These are phyloP conservation scores for Sclerurus mexicanus DNA, from an alignment of 2,113 vertebrate genomes.

Conservation along the genomic window DNA sequence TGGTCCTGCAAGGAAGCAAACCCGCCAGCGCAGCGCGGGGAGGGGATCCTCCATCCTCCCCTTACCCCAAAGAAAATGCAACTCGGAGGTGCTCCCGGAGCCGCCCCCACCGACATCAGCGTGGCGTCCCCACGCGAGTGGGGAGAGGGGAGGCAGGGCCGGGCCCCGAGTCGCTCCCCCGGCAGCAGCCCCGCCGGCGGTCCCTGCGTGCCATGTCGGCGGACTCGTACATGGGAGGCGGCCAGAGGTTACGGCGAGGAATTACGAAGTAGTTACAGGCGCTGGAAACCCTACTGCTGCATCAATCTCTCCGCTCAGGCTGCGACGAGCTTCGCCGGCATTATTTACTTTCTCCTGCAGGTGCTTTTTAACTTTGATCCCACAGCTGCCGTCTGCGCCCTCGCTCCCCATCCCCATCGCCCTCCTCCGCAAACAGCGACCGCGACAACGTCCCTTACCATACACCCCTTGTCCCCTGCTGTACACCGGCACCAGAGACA, in stretches of 20 bases:
- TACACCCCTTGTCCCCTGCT: conserved; percentile 70
- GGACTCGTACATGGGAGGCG: neutral
- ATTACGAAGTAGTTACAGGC: neutral
- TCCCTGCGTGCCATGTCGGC: neutral
- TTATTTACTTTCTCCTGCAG: conserved; percentile 47
- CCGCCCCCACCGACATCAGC: neutral
- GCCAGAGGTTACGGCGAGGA: neutral
- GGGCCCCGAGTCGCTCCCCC: neutral
- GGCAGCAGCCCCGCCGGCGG: neutral
- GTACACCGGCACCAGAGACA: conserved; percentile 60
- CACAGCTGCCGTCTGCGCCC: neutral
- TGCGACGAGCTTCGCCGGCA: neutral
- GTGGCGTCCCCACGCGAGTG: neutral
- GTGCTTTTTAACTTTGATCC: conserved; percentile 61
- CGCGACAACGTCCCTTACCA: conserved; percentile 43
- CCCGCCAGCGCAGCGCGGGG: neutral
- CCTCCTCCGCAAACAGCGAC: neutral
- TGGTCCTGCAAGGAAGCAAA: neutral
- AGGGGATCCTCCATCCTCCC: neutral
- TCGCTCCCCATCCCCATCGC: neutral
- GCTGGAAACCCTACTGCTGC: neutral
- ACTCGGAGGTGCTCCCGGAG: neutral
- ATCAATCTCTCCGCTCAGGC: neutral
- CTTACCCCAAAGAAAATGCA: neutral
- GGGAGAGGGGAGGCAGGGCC: neutral